Evolutionary conservation across 2,797 vertebrate genomes (phyloP).

Genomic region (Squalus acanthias): DNA sequence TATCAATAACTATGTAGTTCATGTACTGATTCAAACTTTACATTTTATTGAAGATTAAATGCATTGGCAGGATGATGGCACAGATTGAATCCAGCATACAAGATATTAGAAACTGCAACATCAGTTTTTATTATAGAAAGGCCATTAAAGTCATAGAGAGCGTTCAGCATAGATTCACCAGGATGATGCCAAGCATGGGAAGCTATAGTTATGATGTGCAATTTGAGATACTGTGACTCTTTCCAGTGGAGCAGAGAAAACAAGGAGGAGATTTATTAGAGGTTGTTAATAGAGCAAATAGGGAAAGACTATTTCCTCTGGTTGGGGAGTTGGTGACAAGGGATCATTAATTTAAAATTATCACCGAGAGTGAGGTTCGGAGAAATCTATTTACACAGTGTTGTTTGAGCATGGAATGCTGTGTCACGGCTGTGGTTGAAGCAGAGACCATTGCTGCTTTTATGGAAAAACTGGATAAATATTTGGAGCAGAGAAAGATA

Average conservation of each 20-base stretch:
- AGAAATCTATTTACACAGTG: not conserved
- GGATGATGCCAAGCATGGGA: not conserved
- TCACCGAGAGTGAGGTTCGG: not conserved
- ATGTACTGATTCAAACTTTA: not conserved
- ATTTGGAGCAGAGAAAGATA: not conserved
- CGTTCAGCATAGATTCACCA: not conserved
- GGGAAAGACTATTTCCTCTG: not conserved
- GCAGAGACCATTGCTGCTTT: not conserved
- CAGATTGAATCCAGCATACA: not conserved
- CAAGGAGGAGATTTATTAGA: not conserved
- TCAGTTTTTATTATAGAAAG: not conserved
- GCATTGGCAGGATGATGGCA: not conserved
- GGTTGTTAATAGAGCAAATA: not conserved
- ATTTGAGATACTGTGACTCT: not conserved
- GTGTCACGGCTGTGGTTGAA: not conserved
- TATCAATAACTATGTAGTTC: not conserved
- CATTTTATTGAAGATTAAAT: not conserved
- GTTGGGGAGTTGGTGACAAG: not conserved
- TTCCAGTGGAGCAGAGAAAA: not conserved
- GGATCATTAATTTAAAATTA: not conserved
- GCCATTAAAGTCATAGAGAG: not conserved
- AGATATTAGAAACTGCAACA: not conserved
- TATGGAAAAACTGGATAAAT: not conserved
- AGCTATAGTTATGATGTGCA: not conserved
- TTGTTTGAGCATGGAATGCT: not conserved